Base-by-base conservation (phyloP, 2,113 vertebrate genomes). In the Telmatochromis sp. region DNA sequence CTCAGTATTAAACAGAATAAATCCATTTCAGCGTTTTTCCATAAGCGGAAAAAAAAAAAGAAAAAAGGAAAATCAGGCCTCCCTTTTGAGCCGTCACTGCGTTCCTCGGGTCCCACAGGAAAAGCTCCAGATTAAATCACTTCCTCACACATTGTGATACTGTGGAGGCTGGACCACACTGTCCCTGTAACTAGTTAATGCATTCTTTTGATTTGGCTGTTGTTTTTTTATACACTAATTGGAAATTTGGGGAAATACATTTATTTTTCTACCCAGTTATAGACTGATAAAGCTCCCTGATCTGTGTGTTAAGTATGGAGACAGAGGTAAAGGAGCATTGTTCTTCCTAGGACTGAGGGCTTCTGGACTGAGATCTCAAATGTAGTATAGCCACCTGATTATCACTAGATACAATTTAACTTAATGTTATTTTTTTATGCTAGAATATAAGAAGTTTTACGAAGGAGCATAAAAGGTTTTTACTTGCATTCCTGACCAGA, bases 61-160 rank as follows among this genome's bases (percentile, higher is more conserved):
- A 5, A 7, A 23, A 40, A 10, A 31, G 33, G 35, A 75, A 82
- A 84, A 55, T 60, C 53, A 21, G 19, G 81, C 81, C 82, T 88
- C 87, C 85, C 81, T 85, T 87, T 88, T 75, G 81, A 83, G 84
- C 21, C 2, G 73, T 84, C 68, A 33, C 87, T 75, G 91, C 81
- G 89, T 91, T 92, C 84, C 89, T 89, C 54, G 54, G 65, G 82
- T 91, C 93, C 90, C 93, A 92, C 89, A 94, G 93, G 94, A 94
- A 95, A 89, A 84, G 73, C 84, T 68, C 75, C 8, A 35, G 88
- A 93, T 94, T 84, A 86, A 88, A 90, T 93, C 93, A 95, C 88
- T 94, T 94, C 95, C 95, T 92, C 87, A 84, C 87, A 80, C 89
- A 93, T 91, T 94, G 92, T 94, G 88, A 91, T 86, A 60, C 73